phyloP scores from a whole-genome alignment of 2,113 vertebrate genomes.

The Mola mola region DNA sequence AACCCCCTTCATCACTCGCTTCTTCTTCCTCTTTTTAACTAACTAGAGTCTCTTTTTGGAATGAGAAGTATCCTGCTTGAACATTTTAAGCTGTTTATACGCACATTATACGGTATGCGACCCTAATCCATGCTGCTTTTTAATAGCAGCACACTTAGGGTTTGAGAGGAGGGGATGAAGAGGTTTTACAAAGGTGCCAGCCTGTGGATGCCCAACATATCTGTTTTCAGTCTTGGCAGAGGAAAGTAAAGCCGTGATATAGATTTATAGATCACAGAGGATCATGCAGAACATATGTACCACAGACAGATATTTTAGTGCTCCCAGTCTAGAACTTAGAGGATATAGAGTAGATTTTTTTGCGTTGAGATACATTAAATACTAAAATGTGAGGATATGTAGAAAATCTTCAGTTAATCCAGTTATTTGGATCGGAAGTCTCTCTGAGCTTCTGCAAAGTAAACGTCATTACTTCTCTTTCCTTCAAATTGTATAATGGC shows the following conservation, averaged over 20 bases:
- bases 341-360: constrained; percentile 16
- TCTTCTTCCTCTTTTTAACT: constrained; percentile 35
- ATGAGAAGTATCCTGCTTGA: constrained; percentile 78
- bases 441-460: constrained; percentile 44
- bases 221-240: constrained; percentile 25
- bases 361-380: constrained; percentile 21
- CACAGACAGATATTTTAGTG: constrained; percentile 34
- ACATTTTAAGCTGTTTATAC: constrained; percentile 55
- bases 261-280: constrained; percentile 27
- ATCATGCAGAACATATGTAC: constrained; percentile 23
- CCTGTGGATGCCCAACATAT: constrained; percentile 8
- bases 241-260: neutral
- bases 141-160: constrained; percentile 13
- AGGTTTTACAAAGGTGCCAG: constrained; percentile 26
- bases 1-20: constrained; percentile 57
- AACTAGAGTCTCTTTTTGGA: constrained; percentile 76
- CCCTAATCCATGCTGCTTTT: constrained; percentile 26
- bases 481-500: constrained; percentile 41
- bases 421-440: constrained; percentile 40
- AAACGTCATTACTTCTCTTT: constrained; percentile 46
- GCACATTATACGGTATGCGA: neutral
- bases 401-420: constrained; percentile 46
- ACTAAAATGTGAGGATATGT: constrained; percentile 30
- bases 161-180: constrained; percentile 20
- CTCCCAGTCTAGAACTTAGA: constrained; percentile 27